These are phyloP conservation scores for Kuschelorhynchus macadamiae DNA, from an alignment of 2,888 invertebrate genomes.

Conservation along the genomic window DNA sequence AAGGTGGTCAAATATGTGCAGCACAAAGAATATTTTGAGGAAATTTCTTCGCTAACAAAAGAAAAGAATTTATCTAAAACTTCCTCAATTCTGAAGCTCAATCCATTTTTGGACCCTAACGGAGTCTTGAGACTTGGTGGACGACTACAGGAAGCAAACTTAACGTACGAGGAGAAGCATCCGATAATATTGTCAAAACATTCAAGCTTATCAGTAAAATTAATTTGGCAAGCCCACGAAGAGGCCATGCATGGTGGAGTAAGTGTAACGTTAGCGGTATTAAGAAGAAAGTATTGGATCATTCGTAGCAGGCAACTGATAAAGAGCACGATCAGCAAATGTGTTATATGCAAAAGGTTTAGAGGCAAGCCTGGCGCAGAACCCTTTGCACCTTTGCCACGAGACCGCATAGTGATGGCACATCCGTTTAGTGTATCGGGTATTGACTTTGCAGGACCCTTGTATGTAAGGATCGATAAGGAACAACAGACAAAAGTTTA, in stretches of 20 bases:
- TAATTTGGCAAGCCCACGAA: neutral
- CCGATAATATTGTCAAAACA: neutral
- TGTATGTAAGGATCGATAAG: neutral
- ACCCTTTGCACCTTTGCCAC: too few species aligned
- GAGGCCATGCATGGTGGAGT: neutral
- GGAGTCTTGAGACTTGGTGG: too few species aligned
- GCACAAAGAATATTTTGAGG: neutral
- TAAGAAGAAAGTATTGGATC: slow-evolving; percentile 13
- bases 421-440: neutral
- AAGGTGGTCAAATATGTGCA: slow-evolving; percentile 1
- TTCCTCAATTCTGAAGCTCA: too few species aligned
- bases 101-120: too few species aligned
- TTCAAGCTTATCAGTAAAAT: neutral
- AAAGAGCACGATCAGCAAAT: neutral
- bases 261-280: slow-evolving; percentile 5
- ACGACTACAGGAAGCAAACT: slow-evolving; percentile 2
- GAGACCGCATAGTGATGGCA: neutral
- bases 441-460: neutral
- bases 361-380: too few species aligned
- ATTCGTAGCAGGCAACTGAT: neutral
- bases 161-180: slow-evolving; percentile 3
- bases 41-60: neutral
- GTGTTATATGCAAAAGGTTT: neutral
- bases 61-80: neutral
- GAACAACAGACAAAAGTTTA: neutral